These are phyloP conservation scores for Rhea americana DNA, from an alignment of 2,113 vertebrate genomes.

Conservation along the genomic window DNA sequence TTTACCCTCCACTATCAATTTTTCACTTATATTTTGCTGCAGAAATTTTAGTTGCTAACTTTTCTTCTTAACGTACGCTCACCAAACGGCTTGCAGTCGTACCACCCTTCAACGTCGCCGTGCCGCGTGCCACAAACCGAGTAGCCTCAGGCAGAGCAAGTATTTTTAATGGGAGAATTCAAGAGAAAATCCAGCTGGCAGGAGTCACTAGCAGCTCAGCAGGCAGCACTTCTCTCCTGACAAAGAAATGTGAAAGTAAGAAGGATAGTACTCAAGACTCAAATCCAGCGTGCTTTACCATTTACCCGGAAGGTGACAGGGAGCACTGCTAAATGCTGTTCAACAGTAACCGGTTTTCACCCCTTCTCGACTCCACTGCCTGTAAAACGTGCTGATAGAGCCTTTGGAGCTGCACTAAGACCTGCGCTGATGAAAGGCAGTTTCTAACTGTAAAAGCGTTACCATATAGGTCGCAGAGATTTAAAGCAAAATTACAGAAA, in stretches of 20 bases:
- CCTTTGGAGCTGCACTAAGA: not conserved
- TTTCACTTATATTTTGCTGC: not conserved
- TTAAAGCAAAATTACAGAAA: slow-evolving; percentile 13
- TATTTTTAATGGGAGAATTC: not conserved
- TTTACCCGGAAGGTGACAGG: not conserved
- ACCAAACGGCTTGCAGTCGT: not conserved
- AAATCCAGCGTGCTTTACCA: not conserved
- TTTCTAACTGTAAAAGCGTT: not conserved
- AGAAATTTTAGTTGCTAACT: not conserved
- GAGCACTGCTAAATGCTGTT: not conserved
- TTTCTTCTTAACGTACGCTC: not conserved
- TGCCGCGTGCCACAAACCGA: not conserved
- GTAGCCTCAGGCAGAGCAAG: not conserved
- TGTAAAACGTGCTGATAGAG: not conserved
- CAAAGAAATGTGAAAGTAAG: not conserved
- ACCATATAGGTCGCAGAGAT: not conserved
- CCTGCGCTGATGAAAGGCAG: not conserved
- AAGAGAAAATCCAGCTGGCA: not conserved
- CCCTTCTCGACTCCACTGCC: not conserved
- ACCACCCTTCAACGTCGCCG: not conserved
- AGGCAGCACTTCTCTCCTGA: not conserved
- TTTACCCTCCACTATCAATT: not conserved
- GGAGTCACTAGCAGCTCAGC: not conserved
- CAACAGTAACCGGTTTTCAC: not conserved
- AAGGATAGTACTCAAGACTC: fast-evolving